Conservation (phyloP, 1,140 invertebrate species). For the Ptiloglossa arizonensis region DNA sequence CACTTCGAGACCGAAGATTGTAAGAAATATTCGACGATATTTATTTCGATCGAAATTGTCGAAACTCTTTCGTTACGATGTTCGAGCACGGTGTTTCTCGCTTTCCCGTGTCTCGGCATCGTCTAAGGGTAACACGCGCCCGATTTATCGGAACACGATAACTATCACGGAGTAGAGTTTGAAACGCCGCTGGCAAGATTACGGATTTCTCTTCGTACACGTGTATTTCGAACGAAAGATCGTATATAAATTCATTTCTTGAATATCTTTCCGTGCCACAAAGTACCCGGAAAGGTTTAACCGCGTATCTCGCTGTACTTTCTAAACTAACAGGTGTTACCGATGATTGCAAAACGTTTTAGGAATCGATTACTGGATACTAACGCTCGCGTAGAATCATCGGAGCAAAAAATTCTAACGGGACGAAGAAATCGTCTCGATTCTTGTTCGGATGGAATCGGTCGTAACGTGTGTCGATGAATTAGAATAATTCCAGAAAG, state of each 20-base stretch:
- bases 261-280: background rate
- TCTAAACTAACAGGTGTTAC: too few species aligned
- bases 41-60: background rate
- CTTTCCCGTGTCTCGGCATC: slow-evolving; percentile 51
- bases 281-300: background rate
- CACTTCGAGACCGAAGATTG: too few species aligned
- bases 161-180: slow-evolving; percentile 60
- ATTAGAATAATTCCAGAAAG: too few species aligned
- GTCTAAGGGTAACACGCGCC: slow-evolving; percentile 65
- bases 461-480: too few species aligned
- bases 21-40: background rate
- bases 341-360: too few species aligned
- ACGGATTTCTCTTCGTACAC: slow-evolving; percentile 51
- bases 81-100: slow-evolving; percentile 53
- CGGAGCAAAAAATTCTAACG: too few species aligned
- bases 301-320: too few species aligned
- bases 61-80: slow-evolving; percentile 36
- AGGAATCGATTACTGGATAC: too few species aligned
- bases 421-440: too few species aligned
- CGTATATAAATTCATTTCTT: slow-evolving; percentile 32
- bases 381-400: too few species aligned
- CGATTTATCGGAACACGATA: slow-evolving; percentile 68
- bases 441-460: too few species aligned
- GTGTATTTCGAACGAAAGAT: slow-evolving; percentile 51
- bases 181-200: slow-evolving; percentile 61